phyloP scores from a whole-genome alignment of 2,113 vertebrate genomes.

The Dolichallabes microphthalmus region DNA sequence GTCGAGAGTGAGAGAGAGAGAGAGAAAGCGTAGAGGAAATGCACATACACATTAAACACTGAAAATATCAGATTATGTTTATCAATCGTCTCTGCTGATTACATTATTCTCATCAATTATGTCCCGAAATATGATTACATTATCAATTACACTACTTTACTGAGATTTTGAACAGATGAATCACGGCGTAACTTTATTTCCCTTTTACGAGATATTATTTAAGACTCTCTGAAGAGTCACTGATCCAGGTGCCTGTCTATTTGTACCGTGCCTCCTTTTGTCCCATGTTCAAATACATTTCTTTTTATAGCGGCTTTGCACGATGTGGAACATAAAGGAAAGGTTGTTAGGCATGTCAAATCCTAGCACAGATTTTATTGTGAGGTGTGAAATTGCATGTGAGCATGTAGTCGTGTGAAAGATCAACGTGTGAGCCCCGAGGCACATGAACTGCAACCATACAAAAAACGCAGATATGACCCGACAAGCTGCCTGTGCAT shows the following conservation, averaged over 20 bases:
- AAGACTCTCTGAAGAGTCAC: not conserved
- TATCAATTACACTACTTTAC: constrained; percentile 13
- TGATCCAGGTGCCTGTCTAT: not conserved
- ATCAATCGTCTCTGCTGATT: constrained; percentile 25
- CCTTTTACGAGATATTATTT: not conserved
- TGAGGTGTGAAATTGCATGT: constrained; percentile 38
- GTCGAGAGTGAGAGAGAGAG: not conserved
- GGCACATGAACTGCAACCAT: not conserved
- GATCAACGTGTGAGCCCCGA: constrained; percentile 19
- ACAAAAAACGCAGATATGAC: constrained; percentile 26
- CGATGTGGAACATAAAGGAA: constrained; percentile 12
- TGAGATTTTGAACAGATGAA: constrained; percentile 4
- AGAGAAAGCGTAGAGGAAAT: not conserved
- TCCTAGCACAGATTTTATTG: constrained; percentile 15
- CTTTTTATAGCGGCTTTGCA: constrained; percentile 28
- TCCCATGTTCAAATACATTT: not conserved
- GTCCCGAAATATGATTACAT: constrained; percentile 22
- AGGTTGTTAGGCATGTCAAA: constrained; percentile 19
- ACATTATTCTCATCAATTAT: constrained; percentile 36
- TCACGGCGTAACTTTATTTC: constrained; percentile 26
- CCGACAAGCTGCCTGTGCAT: constrained; percentile 30
- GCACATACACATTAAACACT: not conserved
- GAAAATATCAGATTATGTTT: constrained; percentile 17
- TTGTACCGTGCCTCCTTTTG: not conserved
- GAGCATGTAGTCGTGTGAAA: constrained; percentile 26